phyloP scores from a whole-genome alignment of 2,113 vertebrate species.

The Oenanthe oenanthe region DNA sequence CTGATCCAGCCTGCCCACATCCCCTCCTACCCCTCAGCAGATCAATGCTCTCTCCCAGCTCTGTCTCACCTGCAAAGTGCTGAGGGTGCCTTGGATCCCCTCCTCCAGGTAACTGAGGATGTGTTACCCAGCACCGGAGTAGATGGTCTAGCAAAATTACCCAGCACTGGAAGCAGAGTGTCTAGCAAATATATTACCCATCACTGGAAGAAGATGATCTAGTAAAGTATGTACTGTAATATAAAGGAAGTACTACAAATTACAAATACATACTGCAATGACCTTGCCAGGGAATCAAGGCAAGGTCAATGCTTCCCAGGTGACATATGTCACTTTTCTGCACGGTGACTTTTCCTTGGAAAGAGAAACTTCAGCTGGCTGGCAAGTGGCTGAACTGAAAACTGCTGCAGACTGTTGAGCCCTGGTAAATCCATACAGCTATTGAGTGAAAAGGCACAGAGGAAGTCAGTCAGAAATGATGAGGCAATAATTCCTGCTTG shows the following conservation, averaged over 20 bases:
- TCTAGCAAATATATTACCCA: neutral
- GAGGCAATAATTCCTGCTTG: neutral
- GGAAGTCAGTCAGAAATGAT: neutral
- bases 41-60: accelerated
- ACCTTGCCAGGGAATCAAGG: neutral
- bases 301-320: neutral
- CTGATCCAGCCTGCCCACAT: accelerated
- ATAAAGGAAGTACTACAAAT: neutral
- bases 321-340: neutral
- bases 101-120: neutral
- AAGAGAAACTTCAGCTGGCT: neutral
- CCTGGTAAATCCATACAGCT: neutral
- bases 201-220: neutral
- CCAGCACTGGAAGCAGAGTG: neutral
- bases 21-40: neutral
- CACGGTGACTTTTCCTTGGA: neutral
- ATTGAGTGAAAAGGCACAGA: neutral
- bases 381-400: neutral
- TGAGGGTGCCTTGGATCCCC: neutral
- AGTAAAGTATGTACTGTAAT: neutral
- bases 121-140: neutral
- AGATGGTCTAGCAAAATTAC: neutral
- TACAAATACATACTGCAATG: neutral
- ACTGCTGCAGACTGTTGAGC: neutral
- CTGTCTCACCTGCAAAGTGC: accelerated